Evolutionary conservation across 1,140 invertebrate genomes (phyloP), one percentile per base, ranked within the genome.

Genomic region (Drosophila pandora): DNA sequence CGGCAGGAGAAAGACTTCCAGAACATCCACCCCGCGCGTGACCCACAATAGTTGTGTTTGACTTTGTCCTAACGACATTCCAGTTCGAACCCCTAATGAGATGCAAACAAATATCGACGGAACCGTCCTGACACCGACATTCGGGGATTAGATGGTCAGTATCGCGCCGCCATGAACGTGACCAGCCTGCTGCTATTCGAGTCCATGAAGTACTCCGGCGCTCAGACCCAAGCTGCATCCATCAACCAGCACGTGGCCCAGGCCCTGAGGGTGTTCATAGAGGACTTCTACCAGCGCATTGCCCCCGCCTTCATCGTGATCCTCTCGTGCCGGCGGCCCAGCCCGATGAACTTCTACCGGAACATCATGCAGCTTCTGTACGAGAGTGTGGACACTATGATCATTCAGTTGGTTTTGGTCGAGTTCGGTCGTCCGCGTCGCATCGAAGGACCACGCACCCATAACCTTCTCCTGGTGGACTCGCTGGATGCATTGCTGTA

Each of bases 311-410:
- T 80, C 28, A 69, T 74, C n/a, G 52, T 82, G 22, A 74, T 81
- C 50, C 50, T 82, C 23, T 82, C 79, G 28, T 82, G 79, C 25
- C 79, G 78, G 9, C 78, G 73, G 5, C 68, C 63, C 39, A 74
- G 73, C 37, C 79, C 78, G 1, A 63, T 81, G 62, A 82, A 81
- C 45, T 82, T 81, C 39, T 81, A 82, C 30, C 74, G 79, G 45
- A 74, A 34, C 48, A 81, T 82, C 9, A 80, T 80, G 77, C 76
- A 80, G 59, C 30, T 81, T 58, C 78, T 80, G 10, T 80, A 79
- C 76, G 76, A 80, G 52, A 81, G 69, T 57, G 73, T 82, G 21
- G 78, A 81, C 45, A 81, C 54, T 1, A 82, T 81, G 79, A 81
- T 81, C 32, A 47, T 81, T 0, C 79, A 81, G 56, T 22, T 81